Base-by-base conservation (phyloP, 2,113 vertebrate genomes). In the Pomatorhinus ruficollis region DNA sequence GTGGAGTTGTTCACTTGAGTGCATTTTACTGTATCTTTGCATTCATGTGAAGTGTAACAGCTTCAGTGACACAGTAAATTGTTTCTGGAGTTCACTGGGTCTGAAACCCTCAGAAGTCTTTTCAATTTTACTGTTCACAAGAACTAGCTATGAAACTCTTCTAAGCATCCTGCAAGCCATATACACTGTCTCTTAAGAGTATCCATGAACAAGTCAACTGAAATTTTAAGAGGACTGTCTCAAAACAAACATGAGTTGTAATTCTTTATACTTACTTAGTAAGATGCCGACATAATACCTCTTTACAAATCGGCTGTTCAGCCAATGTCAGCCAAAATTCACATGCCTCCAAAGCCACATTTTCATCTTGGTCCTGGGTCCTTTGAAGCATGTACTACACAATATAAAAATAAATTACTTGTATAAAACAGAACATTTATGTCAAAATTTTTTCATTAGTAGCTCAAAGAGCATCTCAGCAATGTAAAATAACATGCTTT, bases 251-350 rank as follows among this genome's bases (percentile, higher is more conserved):
- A 40, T 12, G 6, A 81, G 8, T 9, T 54, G 4, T 25, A 82
- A 71, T 33, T 68, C n/a, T 47, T 53, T 33, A 64, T 57, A 98
- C 98, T 98, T 97, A 99, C 99, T 99, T 99, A 72, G 99, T 97
- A 92, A 99, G 99, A 98, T 99, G 99, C 72, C 99, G 98, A 95
- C 98, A 98, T 31, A 99, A 98, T 52, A 99, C 99, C 66, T 99
- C 99, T 98, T 99, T 99, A 97, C 99, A 99, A 95, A 99, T 99
- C 0, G 99, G 99, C 83, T 99, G 99, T 92, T 99, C 99, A 31
- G 99, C 99, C 91, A 99, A 97, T 33, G 99, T 99, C 11, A 99
- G 97, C 99, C 99, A 99, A 97, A 99, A 99, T 96, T 99, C 99
- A 49, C 99, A 99, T n/a, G 99, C 99, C 95, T 99, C 99, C 98